Evolutionary conservation across 2,797 vertebrate genomes (phyloP), one percentile per base, ranked within the genome.

Genomic region (Petrocephalus sullivani): DNA sequence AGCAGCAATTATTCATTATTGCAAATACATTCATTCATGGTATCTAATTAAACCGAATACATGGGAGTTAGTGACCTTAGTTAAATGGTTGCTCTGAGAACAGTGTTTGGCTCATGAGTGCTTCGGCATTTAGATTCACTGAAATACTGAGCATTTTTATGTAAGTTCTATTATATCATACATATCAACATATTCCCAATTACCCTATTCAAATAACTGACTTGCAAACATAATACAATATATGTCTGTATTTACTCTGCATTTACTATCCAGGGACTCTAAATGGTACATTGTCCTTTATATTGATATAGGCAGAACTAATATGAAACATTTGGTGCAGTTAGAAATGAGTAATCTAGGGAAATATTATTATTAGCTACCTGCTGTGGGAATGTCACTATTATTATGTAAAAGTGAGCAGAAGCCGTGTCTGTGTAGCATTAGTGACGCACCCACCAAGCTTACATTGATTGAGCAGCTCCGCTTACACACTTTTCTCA

Each of bases 321-420:
- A 28, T 0, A 71, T 64, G 91, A 78, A 90, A 94, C 94, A 95
- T 94, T 93, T 94, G 94, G 61, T 87, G 90, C 87, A 90, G 88
- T 60, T 89, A 60, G 67, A 90, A 86, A 92, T 91, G 90, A 92
- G 93, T 94, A 90, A 93, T 89, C 1, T 89, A 88, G 92, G 92
- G 95, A 94, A 89, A 92, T 86, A 37, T 88, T 94, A 92, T 88
- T 90, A 92, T 90, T 89, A 90, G 90, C 89, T 94, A 94, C 94
- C 95, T 93, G 94, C 93, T 92, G 28, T 90, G 84, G 61, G 87
- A 90, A 89, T 91, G 91, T 91, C 90, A 91, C 78, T 85, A 91
- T 90, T 91, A 90, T 93, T 90, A 92, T 93, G 67, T 51, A 19
- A 91, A 90, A 92, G 92, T 93, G 41, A 90, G 87, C 41, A 75